Evolutionary conservation across 2,113 vertebrate genomes (phyloP), one percentile per base, ranked within the genome.

Genomic region (Pseudorhombus dupliciocellatus): DNA sequence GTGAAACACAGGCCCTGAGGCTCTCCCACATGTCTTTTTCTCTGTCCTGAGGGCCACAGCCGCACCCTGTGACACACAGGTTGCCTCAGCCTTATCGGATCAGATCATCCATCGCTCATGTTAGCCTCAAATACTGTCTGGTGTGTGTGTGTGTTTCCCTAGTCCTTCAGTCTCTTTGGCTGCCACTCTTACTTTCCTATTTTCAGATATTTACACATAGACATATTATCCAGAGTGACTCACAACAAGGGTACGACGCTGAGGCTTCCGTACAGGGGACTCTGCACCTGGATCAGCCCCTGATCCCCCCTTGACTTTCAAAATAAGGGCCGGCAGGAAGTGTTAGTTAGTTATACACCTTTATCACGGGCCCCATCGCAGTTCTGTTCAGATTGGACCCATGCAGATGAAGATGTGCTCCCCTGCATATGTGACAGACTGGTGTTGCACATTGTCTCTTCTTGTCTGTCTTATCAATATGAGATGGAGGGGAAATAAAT

Each of bases 61-160:
- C 62, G 3, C 77, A 76, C 80, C 75, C 52, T 73, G 22, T 55
- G 55, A 79, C 70, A 70, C 81, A 65, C 71, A 69, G 59, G 65
- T 74, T 31, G 34, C 30, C n/a, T 26, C 8, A 73, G 44, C 31
- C 58, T 75, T 84, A 77, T 75, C 79, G 65, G 59, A 26, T 71
- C 4, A 56, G 53, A 28, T 57, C 60, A 87, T 77, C 69, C 44
- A 57, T 77, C 55, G 50, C 65, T 22, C 34, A 25, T 30, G 30
- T 22, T 14, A 50, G 14, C 44, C 20, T 34, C 42, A 60, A 42
- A 7, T 30, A 53, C 34, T 37, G 34, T 9, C 9, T 3, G 26
- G 26, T 28, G 26, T 28, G 34, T 37, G 34, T 37, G 34, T 37
- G 34, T 37, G 34, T 37, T 9, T 37, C 37, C 25, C 16, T 48